Conservation (phyloP, 1,140 invertebrate genomes). For the Tetramorium parvispinum region DNA sequence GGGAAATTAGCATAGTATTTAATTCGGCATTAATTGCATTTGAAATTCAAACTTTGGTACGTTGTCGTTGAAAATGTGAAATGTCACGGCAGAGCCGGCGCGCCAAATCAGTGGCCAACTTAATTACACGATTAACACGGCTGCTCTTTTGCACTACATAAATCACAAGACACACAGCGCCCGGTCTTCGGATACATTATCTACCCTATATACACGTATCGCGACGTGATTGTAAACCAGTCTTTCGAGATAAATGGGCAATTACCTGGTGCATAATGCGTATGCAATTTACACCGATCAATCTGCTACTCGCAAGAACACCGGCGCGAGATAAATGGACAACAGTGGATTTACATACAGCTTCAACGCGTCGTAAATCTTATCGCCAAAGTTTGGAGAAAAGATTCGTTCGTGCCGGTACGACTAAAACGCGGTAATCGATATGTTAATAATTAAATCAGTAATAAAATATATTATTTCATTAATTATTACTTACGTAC, state of each 20-base stretch:
- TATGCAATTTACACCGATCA: conserved; percentile 57
- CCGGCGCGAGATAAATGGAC: not conserved
- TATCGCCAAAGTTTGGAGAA: not conserved
- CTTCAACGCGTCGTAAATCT: not conserved
- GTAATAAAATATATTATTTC: not conserved
- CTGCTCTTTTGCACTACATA: conserved; percentile 58
- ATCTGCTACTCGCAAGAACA: conserved; percentile 53
- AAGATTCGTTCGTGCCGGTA: not conserved
- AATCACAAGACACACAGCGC: conserved; percentile 42
- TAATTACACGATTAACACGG: conserved; percentile 52
- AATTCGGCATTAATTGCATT: conserved; percentile 55
- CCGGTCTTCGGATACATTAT: conserved; percentile 36
- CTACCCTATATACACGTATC: conserved; percentile 5
- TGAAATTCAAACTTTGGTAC: conserved; percentile 45
- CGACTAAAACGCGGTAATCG: too few species aligned
- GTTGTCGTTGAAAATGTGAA: conserved; percentile 44
- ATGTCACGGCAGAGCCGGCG: not conserved
- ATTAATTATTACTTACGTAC: conserved; percentile 19
- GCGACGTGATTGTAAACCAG: conserved; percentile 33
- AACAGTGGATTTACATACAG: not conserved
- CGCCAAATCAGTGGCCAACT: conserved; percentile 32
- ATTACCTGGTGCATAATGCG: conserved; percentile 56
- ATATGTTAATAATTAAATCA: not conserved
- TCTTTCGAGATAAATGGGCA: conserved; percentile 56
- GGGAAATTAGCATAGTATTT: conserved; percentile 43